These are phyloP conservation scores for Teleopsis dalmanni DNA, from an alignment of 1,140 invertebrate genomes.

Conservation along the genomic window DNA sequence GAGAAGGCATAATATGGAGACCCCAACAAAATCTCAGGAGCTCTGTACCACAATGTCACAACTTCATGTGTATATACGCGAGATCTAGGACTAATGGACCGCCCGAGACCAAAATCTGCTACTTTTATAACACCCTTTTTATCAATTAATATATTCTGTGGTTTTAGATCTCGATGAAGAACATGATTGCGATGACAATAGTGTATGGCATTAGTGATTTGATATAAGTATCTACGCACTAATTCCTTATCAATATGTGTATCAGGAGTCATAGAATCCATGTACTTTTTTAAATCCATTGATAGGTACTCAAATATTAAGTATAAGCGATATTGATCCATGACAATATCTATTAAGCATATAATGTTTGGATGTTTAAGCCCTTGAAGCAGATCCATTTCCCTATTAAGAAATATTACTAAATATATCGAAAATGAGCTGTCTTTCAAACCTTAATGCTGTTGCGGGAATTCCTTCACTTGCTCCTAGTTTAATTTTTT, in stretches of 20 bases:
- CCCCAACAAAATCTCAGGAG: constrained; percentile 94
- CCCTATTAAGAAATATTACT: too few relatives aligned
- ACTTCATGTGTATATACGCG: constrained; percentile 98
- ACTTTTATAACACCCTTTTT: constrained; percentile 79
- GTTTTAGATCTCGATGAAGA: constrained; percentile 94
- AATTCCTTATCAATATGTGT: constrained; percentile 60
- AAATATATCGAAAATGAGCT: too few relatives aligned
- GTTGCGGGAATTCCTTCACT: constrained; percentile 92
- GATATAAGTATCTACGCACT: constrained; percentile 54
- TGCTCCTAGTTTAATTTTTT: constrained; percentile 91
- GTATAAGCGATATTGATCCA: constrained; percentile 70
- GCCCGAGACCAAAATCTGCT: constrained; percentile 95
- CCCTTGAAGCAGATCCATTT: constrained; percentile 86
- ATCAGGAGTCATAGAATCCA: constrained; percentile 67
- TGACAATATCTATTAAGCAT: constrained; percentile 76
- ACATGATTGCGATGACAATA: constrained; percentile 93
- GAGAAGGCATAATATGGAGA: constrained; percentile 83
- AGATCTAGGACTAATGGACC: constrained; percentile 89
- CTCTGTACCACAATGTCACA: constrained; percentile 97
- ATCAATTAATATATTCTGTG: constrained; percentile 95
- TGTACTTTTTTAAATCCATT: constrained; percentile 81
- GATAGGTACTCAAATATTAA: constrained; percentile 92
- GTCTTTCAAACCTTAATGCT: too few relatives aligned
- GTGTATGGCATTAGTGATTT: constrained; percentile 88
- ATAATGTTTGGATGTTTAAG: constrained; percentile 85